Percentiles rank a stretch among this genome's conserved stretches.
Conservation (phyloP, 1,140 invertebrate species). For the Drosophila guanche region DNA sequence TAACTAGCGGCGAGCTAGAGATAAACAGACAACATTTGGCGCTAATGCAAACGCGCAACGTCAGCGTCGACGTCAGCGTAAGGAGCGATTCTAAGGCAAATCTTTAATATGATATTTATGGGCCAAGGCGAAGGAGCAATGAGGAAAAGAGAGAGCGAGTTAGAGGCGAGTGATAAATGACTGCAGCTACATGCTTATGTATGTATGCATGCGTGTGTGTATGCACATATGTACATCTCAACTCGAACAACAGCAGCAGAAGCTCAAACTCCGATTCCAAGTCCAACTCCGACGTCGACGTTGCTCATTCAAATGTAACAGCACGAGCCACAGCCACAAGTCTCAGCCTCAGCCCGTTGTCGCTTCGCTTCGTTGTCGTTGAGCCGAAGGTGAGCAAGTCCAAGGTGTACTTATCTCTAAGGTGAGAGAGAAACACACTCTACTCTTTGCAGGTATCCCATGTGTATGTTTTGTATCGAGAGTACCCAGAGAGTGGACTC, state of each 20-base stretch:
- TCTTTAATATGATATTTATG: conserved; percentile 78
- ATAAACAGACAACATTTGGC: conserved; percentile 78
- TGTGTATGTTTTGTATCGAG: too few relatives aligned
- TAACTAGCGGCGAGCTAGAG: conserved; percentile 59
- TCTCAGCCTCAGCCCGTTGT: conserved; percentile 16
- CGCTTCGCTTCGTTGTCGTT: conserved; percentile 29
- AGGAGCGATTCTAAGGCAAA: conserved; percentile 66
- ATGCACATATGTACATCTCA: background rate
- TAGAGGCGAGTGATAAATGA: conserved; percentile 71
- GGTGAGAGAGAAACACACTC: too few relatives aligned
- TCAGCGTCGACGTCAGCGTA: conserved; percentile 25
- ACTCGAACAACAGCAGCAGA: conserved; percentile 8
- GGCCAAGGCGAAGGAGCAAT: conserved; percentile 30
- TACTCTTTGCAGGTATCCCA: too few relatives aligned
- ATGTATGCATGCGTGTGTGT: too few relatives aligned
- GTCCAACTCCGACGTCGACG: conserved; percentile 28
- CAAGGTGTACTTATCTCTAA: too few relatives aligned
- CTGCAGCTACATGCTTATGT: conserved; percentile 27
- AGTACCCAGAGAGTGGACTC: too few relatives aligned
- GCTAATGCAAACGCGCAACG: conserved; percentile 70
- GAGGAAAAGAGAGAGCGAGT: background rate
- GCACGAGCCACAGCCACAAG: conserved; percentile 56
- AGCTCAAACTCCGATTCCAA: conserved; percentile 17
- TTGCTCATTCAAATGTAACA: conserved; percentile 81
- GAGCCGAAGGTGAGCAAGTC: conserved; percentile 71